A percentile compares a stretch with the other conserved stretches of the same genome.
phyloP scores from a whole-genome alignment of 2,113 vertebrate species.

The Lycocorax pyrrhopterus region DNA sequence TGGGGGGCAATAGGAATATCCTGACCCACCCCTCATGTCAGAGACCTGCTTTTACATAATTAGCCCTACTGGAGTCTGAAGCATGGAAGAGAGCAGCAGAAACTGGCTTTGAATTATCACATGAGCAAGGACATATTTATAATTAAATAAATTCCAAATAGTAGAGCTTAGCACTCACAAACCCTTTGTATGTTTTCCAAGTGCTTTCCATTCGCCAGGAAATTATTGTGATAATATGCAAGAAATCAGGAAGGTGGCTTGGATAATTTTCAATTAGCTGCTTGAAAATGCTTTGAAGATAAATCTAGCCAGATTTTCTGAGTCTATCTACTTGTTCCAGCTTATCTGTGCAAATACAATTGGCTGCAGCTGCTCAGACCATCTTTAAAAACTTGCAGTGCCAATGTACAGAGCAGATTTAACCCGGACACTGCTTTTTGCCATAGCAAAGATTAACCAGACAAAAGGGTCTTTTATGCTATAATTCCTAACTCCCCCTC shows the following conservation, averaged over 20 bases:
- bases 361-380: slow-evolving; percentile 33
- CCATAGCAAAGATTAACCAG: not conserved
- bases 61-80: not conserved
- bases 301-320: slow-evolving; percentile 19
- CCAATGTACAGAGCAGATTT: not conserved
- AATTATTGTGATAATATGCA: not conserved
- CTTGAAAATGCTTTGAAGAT: slow-evolving; percentile 50
- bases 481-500: not conserved
- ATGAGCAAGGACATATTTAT: not conserved
- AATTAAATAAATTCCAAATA: not conserved
- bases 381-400: not conserved
- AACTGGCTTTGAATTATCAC: not conserved
- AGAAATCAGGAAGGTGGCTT: slow-evolving; percentile 37
- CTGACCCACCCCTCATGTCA: not conserved
- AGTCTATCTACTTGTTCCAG: slow-evolving; percentile 15
- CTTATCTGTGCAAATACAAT: slow-evolving; percentile 26
- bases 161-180: not conserved
- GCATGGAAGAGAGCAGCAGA: not conserved
- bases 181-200: slow-evolving; percentile 23
- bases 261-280: slow-evolving; percentile 51
- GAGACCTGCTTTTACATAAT: not conserved
- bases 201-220: not conserved
- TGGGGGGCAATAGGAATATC: fast-evolving
- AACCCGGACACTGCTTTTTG: not conserved
- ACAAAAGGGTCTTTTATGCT: not conserved